Percentiles rank a stretch among this genome's conserved stretches.
Evolutionary conservation across 2,888 invertebrate species (phyloP).

Genomic region (Zygaena filipendulae): DNA sequence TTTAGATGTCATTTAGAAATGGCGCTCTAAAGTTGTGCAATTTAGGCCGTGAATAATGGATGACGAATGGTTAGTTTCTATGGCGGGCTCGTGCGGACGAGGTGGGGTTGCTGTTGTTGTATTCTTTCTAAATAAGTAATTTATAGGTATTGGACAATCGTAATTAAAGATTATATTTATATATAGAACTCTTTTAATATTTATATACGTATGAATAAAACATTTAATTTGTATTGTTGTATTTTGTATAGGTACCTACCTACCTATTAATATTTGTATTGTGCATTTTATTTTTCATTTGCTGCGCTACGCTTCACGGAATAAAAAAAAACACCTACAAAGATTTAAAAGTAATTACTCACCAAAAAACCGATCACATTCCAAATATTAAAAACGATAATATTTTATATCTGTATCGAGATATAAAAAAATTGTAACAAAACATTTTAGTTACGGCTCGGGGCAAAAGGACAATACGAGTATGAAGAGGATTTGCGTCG

Average conservation of each 20-base stretch:
- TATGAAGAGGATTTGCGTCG: conserved; percentile 43
- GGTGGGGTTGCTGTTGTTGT: conserved; percentile 49
- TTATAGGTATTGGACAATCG: too few relatives aligned
- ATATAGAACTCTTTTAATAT: too few relatives aligned
- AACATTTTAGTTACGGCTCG: conserved; percentile 57
- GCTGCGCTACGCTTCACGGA: too few relatives aligned
- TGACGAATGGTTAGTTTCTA: conserved; percentile 61
- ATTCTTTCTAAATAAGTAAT: too few relatives aligned
- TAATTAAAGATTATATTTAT: too few relatives aligned
- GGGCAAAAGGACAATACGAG: conserved; percentile 51
- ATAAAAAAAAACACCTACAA: neutral
- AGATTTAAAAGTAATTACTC: neutral
- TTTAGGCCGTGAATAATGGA: conserved; percentile 68
- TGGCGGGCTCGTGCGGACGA: conserved; percentile 44
- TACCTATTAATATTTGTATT: too few relatives aligned
- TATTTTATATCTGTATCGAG: conserved; percentile 45
- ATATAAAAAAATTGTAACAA: conserved; percentile 45
- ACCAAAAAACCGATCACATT: conserved; percentile 27
- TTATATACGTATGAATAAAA: too few relatives aligned
- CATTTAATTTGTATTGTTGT: too few relatives aligned
- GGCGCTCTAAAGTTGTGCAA: conserved; percentile 68
- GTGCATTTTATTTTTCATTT: too few relatives aligned
- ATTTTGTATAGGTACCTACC: too few relatives aligned
- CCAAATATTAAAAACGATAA: conserved; percentile 37
- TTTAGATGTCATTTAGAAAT: conserved; percentile 70